phyloP scores from a whole-genome alignment of 2,113 vertebrate genomes.

The Sporophila hypoxantha region DNA sequence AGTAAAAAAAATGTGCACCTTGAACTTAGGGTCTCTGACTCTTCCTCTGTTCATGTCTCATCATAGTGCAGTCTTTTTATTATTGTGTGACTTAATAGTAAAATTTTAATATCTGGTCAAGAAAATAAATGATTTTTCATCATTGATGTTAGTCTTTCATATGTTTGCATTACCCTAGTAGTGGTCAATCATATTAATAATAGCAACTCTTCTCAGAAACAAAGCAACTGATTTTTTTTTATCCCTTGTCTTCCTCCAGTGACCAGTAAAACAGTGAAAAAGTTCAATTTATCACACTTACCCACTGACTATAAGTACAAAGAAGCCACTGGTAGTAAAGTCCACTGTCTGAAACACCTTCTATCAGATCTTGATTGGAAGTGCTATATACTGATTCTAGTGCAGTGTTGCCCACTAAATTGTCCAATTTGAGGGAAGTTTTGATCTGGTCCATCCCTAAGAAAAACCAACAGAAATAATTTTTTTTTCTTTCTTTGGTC shows the following conservation, averaged over 20 bases:
- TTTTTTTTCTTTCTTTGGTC: background rate
- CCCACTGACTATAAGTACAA: slow-evolving; percentile 97
- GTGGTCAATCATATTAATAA: background rate
- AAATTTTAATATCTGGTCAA: background rate
- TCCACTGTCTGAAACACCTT: slow-evolving; percentile 99
- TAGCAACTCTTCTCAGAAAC: background rate
- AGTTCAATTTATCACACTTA: slow-evolving; percentile 58
- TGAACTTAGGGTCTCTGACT: background rate
- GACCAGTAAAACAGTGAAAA: background rate
- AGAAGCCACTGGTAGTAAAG: slow-evolving; percentile 96
- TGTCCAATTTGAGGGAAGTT: slow-evolving; percentile 95
- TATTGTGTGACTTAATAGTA: slow-evolving; percentile 1
- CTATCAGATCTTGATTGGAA: slow-evolving; percentile 95
- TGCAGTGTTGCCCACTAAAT: slow-evolving; percentile 96
- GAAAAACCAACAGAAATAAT: background rate
- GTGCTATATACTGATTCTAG: slow-evolving; percentile 96
- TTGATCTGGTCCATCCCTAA: slow-evolving; percentile 95
- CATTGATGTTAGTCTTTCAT: background rate
- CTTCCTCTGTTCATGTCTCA: background rate
- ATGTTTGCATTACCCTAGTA: background rate
- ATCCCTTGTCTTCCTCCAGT: background rate
- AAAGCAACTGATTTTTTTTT: background rate
- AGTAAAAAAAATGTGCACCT: background rate
- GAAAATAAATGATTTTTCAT: background rate
- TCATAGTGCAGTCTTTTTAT: background rate